Conservation (phyloP, 2,888 invertebrate genomes). For the Yponomeuta sedellus region DNA sequence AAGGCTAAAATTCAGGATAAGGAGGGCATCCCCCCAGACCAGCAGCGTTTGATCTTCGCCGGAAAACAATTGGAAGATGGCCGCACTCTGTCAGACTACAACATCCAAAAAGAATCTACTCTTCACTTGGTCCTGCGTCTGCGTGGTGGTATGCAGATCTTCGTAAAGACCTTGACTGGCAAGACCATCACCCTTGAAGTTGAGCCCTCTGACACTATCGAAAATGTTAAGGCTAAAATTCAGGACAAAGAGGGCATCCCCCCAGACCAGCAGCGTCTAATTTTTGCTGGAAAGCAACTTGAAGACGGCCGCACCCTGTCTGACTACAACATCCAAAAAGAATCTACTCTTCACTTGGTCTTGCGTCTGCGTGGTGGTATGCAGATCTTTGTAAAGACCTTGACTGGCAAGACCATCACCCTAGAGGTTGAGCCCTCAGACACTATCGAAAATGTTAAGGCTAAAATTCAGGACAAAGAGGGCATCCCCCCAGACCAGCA, state of each 20-base stretch:
- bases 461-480: constrained; percentile 16
- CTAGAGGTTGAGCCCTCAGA: constrained; percentile 12
- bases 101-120: constrained; percentile 20
- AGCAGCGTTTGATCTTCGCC: constrained; percentile 20
- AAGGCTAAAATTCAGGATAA: constrained; percentile 21
- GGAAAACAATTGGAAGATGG: constrained; percentile 20
- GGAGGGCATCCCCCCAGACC: constrained; percentile 20
- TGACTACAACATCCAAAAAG: constrained; percentile 21
- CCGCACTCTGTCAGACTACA: constrained; percentile 19
- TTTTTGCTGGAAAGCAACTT: constrained; percentile 20
- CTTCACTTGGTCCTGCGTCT: constrained; percentile 20
- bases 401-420: constrained; percentile 12
- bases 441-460: constrained; percentile 15
- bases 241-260: constrained; percentile 21
- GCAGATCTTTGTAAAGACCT: constrained; percentile 14
- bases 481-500: constrained; percentile 14
- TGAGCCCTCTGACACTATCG: constrained; percentile 19
- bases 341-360: constrained; percentile 19
- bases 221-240: constrained; percentile 21
- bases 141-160: constrained; percentile 21
- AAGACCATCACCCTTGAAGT: constrained; percentile 21
- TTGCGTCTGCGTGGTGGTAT: constrained; percentile 16
- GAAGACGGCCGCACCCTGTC: constrained; percentile 21
- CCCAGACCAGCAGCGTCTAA: constrained; percentile 20
- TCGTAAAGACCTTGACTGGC: constrained; percentile 20